Conservation (phyloP, 2,888 invertebrate species). For the Agrochola circellaris region DNA sequence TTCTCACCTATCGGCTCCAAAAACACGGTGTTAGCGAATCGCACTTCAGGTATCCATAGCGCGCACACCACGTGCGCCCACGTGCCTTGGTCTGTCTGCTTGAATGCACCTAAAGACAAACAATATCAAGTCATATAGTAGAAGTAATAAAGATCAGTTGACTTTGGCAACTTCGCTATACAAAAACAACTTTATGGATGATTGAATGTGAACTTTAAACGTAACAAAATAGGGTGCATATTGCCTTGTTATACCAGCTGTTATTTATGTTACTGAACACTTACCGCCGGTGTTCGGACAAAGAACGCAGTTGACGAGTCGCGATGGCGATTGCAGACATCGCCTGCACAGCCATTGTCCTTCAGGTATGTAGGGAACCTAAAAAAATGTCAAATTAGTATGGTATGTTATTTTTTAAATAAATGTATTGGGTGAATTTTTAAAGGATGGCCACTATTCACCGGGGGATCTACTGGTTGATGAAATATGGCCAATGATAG, state of each 20-base stretch:
- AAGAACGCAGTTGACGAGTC: slow-evolving; percentile 98
- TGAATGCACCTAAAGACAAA: slow-evolving; percentile 94
- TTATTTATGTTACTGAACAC: background rate
- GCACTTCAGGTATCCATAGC: slow-evolving; percentile 99
- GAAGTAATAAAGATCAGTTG: background rate
- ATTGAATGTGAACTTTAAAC: too few relatives aligned
- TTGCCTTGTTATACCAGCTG: background rate
- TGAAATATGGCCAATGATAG: too few relatives aligned
- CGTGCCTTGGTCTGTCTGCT: slow-evolving; percentile 98
- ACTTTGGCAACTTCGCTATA: background rate
- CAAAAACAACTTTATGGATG: too few relatives aligned
- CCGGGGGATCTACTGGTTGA: too few relatives aligned
- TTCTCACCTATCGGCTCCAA: slow-evolving; percentile 96
- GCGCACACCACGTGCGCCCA: slow-evolving; percentile 99
- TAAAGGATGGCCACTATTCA: too few relatives aligned
- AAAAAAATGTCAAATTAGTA: too few relatives aligned
- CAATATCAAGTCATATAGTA: background rate
- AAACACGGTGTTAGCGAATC: slow-evolving; percentile 99
- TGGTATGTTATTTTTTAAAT: too few relatives aligned
- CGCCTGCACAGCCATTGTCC: slow-evolving; percentile 99
- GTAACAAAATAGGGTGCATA: background rate
- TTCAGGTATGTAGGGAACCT: slow-evolving; percentile 97
- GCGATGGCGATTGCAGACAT: slow-evolving; percentile 98
- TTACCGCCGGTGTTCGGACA: slow-evolving; percentile 98
- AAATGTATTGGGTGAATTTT: too few relatives aligned